Evolutionary conservation across 2,888 invertebrate species (phyloP), one percentile per base, ranked within the genome.

Genomic region (Sericinus montela): DNA sequence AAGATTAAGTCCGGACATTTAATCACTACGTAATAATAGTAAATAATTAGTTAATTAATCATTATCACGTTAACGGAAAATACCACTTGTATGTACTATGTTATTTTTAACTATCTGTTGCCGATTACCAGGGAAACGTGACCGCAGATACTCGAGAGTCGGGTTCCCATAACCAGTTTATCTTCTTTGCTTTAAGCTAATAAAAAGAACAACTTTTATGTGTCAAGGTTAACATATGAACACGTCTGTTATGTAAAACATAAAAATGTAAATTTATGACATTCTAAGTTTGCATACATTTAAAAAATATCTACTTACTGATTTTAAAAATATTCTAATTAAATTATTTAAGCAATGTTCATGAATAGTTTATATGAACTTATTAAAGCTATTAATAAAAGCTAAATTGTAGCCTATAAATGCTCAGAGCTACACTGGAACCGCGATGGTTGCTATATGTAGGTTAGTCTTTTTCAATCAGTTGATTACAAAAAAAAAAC

Each of bases 91-190:
- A 30, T 38, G 48, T 40, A 51, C 41, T 40, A 54, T 52, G 51
- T 54, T 57, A 61, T 65, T 64, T 62, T 57, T 39, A 53, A 58
- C 56, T 59, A 52, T 52, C 52, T 56, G 60, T 62, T 62, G 55
- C 59, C 53, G 40, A 36, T 42, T 51, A 34, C 28, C 45, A 52
- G 49, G 41, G 58, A 58, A 60, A 64, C 66, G 61, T 62, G 66
- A 60, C 55, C 52, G 46, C 36, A 48, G 3, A 41, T 10, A 30
- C 32, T 30, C 28, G 34, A 16, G 34, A 14, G 28, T 15, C 45
- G 32, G 8, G 45, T 51, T 51, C 32, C 19, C 42, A 45, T 34
- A 51, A 51, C 50, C 42, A 45, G 50, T 51, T 51, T 45, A 25
- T 42, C 50, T 41, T 51, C 50, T 51, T 34, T 37, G 28, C 28